A percentile compares a stretch with the other conserved stretches of the same genome.
Conservation (phyloP, 2,113 vertebrate genomes). For the Aix galericulata region DNA sequence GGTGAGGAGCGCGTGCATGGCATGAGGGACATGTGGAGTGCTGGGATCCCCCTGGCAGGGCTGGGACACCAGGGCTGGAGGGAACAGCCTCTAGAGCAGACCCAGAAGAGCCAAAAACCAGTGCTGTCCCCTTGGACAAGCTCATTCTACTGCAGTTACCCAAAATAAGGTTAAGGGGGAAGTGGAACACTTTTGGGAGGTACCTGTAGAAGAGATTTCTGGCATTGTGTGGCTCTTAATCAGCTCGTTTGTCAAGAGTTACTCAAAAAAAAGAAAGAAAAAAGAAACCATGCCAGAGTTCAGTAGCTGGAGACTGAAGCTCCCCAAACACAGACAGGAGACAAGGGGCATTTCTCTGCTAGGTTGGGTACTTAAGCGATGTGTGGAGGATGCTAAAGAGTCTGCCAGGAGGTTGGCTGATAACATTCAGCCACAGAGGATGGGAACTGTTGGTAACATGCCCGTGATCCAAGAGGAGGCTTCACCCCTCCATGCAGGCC, state of each 20-base stretch:
- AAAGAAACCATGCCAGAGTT: neutral
- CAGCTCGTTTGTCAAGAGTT: neutral
- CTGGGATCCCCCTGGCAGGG: neutral
- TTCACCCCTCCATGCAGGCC: neutral
- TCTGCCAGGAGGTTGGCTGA: neutral
- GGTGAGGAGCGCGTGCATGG: slow-evolving; percentile 59
- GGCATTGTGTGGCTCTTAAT: neutral
- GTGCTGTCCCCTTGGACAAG: neutral
- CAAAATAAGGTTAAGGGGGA: neutral
- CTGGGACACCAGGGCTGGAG: neutral
- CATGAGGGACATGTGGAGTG: rapidly evolving
- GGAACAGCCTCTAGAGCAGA: neutral
- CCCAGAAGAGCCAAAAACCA: neutral
- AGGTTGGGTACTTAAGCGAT: neutral
- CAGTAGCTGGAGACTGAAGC: neutral
- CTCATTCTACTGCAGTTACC: neutral
- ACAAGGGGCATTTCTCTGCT: neutral
- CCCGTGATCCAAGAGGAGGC: neutral
- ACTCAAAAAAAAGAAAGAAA: neutral
- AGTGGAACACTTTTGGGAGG: neutral
- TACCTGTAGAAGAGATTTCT: neutral
- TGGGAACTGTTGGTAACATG: neutral
- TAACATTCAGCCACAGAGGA: neutral
- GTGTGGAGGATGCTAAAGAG: neutral
- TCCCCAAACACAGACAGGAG: neutral